Conservation (phyloP, 2,797 vertebrate genomes). For the Paguma larvata region DNA sequence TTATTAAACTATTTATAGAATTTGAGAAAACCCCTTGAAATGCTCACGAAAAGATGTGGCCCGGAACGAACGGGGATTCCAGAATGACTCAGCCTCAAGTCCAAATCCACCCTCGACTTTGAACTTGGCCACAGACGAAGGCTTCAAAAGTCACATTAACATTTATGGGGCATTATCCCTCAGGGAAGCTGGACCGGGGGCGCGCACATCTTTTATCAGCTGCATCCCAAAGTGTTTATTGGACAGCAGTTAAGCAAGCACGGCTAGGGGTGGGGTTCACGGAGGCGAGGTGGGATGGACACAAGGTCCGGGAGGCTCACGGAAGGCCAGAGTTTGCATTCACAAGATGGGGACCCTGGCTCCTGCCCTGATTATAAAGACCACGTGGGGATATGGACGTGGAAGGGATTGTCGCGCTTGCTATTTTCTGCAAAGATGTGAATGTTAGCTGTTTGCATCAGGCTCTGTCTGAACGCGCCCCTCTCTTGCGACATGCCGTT, state of each 20-base stretch:
- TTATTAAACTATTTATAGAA: conserved; percentile 83
- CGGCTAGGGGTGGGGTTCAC: neutral
- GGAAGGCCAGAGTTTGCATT: neutral
- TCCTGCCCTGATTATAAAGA: neutral
- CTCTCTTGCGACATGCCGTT: neutral
- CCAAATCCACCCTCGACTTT: conserved; percentile 60
- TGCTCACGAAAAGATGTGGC: conserved; percentile 71
- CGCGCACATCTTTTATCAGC: neutral
- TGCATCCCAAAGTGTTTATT: neutral
- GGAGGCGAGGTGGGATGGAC: neutral
- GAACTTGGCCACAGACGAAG: conserved; percentile 57
- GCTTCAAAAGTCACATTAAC: conserved; percentile 57
- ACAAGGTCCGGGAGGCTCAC: neutral
- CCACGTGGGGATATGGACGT: neutral
- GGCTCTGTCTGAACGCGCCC: neutral
- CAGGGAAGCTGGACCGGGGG: neutral
- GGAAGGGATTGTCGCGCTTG: fast-evolving
- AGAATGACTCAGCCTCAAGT: conserved; percentile 76
- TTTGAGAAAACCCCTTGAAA: conserved; percentile 80
- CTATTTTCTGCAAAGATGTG: neutral
- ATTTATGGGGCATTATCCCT: conserved; percentile 20
- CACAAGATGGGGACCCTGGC: neutral
- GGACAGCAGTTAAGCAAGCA: neutral
- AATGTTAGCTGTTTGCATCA: neutral
- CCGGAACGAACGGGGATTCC: conserved; percentile 74